Base-by-base conservation (phyloP, 2,797 vertebrate species). In the Spinus olivaceus region DNA sequence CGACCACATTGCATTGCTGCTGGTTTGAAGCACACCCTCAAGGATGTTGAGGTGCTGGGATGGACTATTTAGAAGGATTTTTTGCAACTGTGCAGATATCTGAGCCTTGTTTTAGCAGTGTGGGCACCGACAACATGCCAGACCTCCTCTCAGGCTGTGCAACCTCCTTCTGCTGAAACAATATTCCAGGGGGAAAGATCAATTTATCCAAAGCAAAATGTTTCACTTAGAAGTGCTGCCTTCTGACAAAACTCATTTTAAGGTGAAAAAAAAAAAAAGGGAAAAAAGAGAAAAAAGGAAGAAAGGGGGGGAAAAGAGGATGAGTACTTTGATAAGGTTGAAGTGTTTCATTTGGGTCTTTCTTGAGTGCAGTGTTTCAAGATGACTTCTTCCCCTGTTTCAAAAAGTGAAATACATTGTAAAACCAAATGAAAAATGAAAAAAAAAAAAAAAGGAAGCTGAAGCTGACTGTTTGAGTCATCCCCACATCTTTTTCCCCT, bases 271-370 rank as follows among this genome's bases (percentile, higher is more conserved):
- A 33, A 50, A 50, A 50, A 27, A 41, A 3, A 3, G 3, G 1
- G 4, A 9, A n/a, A 17, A 46, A 4, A 16, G 4, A 30, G 7
- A 27, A 9, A 15, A 8, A 30, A 37, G 18, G 8, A 37, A 22
- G 9, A 2, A 1, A 6, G 6, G 2, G 1, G 3, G 4, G 7
- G 4, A 8, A 13, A 27, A 21, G 33, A 91, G 19, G 66, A 78
- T 50, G 74, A 79, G 21, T 41, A 64, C 41, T 85, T 93, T 70
- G 74, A 80, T 94, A 88, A 67, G 27, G 41, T 32, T 80, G 74
- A 94, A 91, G 80, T 30, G 56, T 64, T 96, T 91, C 44, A 51
- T 91, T 92, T 85, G 41, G 15, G 41, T 77, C 60, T 87, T 93
- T 63, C 60, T 54, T 32, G 24, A 80, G 9, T 12, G 24, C 78